Base-by-base conservation (phyloP, 2,113 vertebrate genomes). In the Erpornis zantholeuca region DNA sequence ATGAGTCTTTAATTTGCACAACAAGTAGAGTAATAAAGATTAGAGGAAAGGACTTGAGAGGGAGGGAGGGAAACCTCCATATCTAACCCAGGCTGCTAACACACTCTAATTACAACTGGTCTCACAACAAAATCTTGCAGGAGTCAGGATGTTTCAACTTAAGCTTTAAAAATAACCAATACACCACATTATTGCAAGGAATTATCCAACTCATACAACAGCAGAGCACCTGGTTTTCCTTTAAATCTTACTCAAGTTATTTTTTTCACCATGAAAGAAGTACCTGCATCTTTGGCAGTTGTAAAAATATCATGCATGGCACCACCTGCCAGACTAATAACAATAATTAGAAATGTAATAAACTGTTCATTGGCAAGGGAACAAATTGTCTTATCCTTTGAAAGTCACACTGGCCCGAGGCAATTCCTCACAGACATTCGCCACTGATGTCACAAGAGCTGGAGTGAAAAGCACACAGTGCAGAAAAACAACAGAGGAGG, bases 321-420 rank as follows among this genome's bases (percentile, higher is more conserved):
- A 61, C 97, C 96, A 96, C 97, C 98, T 97, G 96, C 92, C 52
- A 29, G 94, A 88, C 95, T 98, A 97, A 97, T 98, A 97, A 97
- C 92, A 95, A 50, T 98, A 97, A 98, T 98, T 98, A 98, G 91
- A 94, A 90, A 90, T 91, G 96, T 94, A 96, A 97, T 98, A 98
- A 98, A 98, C 94, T 83, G 61, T 96, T 97, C 97, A 94, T 15
- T 96, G 92, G 85, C 97, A 97, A 84, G 73, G 86, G 49, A 95
- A 96, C 97, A 96, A 97, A 96, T 92, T 88, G 81, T 81, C 93
- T 96, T 95, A 94, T 94, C 94, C 97, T 98, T 97, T 97, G 98
- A 97, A 97, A 93, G 96, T 96, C 97, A 91, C 87, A 84, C 82
- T 83, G 54, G 95, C 97, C 91, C 8, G 5, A 35, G 94, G 96